Evolutionary conservation across 2,797 vertebrate species (phyloP), one percentile per base, ranked within the genome.

Genomic region (Phoeniculus purpureus): DNA sequence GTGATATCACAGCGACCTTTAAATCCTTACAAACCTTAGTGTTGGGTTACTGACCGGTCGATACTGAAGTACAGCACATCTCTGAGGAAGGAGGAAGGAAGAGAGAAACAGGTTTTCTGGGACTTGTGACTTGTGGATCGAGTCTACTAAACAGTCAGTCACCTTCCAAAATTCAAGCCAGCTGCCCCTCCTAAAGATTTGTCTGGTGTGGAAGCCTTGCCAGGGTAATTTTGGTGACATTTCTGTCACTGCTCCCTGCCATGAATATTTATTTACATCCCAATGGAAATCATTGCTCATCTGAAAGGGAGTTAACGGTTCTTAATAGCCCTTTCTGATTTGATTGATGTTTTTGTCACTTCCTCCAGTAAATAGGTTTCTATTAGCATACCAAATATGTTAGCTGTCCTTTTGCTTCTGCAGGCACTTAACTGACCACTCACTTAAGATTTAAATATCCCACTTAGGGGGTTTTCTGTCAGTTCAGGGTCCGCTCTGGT

Each of bases 331-430:
- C 95, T 97, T 97, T 98, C 97, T 97, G 96, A 97, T 97, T 96
- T 98, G 98, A 98, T 98, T 98, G 98, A 98, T 98, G 97, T 97
- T 98, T 98, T 98, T 98, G 97, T 97, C 98, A 97, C 97, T 97
- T 98, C 96, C 96, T 96, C 96, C 96, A 97, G 97, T 98, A 98
- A 98, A 98, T 97, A 98, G 97, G 96, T 96, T 97, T 97, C 96
- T 87, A 98, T 98, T 98, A 98, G 97, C 97, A 98, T 97, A 97
- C 94, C 95, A 98, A 97, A 97, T 97, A 96, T 96, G 97, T 87
- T 97, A 82, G 97, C 97, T 97, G 96, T 97, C 97, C 97, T 97
- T 96, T 96, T 85, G 93, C 93, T 96, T 97, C 95, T 94, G 58
- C 90, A 96, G 92, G 89, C 94, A 91, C 93, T 98, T 97, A 96